Percentiles rank a stretch among this genome's conserved stretches.
Conservation (phyloP, 2,888 invertebrate species). For the Dynastes maya region DNA sequence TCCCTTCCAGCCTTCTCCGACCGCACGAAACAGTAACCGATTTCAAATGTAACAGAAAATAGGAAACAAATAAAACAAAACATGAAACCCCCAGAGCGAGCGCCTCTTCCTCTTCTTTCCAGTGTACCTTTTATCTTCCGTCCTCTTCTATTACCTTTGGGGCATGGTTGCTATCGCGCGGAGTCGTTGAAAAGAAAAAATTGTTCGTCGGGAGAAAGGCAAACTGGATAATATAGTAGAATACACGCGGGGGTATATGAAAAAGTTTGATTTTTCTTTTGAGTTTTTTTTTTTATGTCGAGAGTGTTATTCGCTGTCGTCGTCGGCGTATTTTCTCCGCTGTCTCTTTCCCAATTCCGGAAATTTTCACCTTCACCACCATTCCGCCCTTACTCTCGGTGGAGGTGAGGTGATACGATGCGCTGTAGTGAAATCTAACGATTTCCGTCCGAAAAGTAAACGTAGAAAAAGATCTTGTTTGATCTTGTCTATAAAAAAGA, state of each 20-base stretch:
- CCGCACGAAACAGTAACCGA: constrained; percentile 56
- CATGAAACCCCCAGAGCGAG: constrained; percentile 30
- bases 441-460: neutral
- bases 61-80: constrained; percentile 60
- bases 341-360: constrained; percentile 13
- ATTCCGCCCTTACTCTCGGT: neutral
- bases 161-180: neutral
- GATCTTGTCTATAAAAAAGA: neutral
- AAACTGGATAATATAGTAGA: constrained; percentile 49
- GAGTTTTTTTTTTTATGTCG: constrained; percentile 28
- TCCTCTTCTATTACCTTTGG: constrained; percentile 1
- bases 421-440: neutral
- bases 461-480: constrained; percentile 9
- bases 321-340: constrained; percentile 20
- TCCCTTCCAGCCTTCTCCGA: constrained; percentile 9
- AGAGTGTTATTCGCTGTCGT: constrained; percentile 42
- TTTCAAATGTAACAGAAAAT: constrained; percentile 59
- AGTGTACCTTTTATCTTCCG: neutral
- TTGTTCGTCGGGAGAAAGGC: constrained; percentile 43
- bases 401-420: neutral
- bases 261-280: constrained; percentile 50
- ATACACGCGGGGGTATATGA: constrained; percentile 47
- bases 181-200: constrained; percentile 36
- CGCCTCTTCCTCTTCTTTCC: neutral
- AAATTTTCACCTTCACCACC: neutral